A percentile compares a stretch with the other conserved stretches of the same genome.
Evolutionary conservation across 2,888 invertebrate genomes (phyloP).

Genomic region (Vesta saturnalis): DNA sequence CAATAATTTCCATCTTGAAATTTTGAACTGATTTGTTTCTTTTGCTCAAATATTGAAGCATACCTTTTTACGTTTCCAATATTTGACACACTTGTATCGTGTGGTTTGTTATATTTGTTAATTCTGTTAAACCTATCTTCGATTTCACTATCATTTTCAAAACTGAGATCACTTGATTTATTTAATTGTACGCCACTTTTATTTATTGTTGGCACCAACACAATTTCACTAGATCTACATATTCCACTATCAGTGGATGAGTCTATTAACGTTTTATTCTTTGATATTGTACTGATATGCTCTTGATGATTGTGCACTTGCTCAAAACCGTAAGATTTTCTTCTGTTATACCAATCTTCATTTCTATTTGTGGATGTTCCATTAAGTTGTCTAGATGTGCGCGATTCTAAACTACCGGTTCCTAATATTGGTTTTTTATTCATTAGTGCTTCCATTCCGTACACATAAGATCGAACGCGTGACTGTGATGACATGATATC

Average conservation of each 20-base stretch:
- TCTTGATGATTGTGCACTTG: conserved; percentile 60
- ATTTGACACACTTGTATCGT: conserved; percentile 16
- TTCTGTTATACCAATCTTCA: conserved; percentile 77
- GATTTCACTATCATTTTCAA: conserved; percentile 51
- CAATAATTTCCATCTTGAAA: background rate
- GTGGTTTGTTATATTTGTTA: conserved; percentile 11
- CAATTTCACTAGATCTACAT: conserved; percentile 76
- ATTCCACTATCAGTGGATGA: conserved; percentile 84
- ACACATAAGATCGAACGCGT: conserved; percentile 62
- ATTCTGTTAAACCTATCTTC: conserved; percentile 20
- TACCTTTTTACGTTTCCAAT: conserved; percentile 44
- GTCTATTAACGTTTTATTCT: conserved; percentile 69
- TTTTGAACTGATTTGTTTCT: conserved; percentile 15
- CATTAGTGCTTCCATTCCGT: conserved; percentile 60
- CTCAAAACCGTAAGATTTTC: conserved; percentile 83
- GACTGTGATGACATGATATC: conserved; percentile 50
- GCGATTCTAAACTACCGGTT: conserved; percentile 63
- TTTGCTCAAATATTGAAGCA: conserved; percentile 48
- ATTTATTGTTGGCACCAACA: conserved; percentile 60
- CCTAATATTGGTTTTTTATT: conserved; percentile 55
- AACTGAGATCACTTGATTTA: conserved; percentile 53
- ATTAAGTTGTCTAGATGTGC: conserved; percentile 58
- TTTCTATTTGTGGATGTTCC: conserved; percentile 53
- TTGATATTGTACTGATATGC: conserved; percentile 54
- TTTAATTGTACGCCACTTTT: conserved; percentile 22